A percentile compares a stretch with the other conserved stretches of the same genome.
Evolutionary conservation across 1,140 invertebrate genomes (phyloP).

Genomic region (Babylonia areolata): DNA sequence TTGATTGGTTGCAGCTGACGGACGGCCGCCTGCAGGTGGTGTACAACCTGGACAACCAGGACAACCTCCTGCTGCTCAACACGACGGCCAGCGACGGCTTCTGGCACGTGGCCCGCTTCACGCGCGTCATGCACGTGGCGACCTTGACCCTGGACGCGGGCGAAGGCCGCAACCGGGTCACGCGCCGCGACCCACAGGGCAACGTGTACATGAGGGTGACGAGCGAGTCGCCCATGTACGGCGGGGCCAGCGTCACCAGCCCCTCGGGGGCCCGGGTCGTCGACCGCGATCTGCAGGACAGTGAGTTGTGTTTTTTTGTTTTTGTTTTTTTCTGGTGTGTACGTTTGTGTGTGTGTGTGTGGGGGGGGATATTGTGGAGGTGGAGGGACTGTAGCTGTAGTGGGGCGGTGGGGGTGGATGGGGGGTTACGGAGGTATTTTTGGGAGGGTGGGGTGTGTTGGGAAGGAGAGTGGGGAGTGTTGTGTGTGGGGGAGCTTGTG

Average conservation of each 20-base stretch:
- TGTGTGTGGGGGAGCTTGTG: no score
- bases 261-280: conserved; percentile 38
- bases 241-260: conserved; percentile 52
- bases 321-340: no score
- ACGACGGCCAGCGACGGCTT: conserved; percentile 96
- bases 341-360: no score
- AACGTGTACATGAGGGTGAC: conserved; percentile 12
- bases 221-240: conserved; percentile 48
- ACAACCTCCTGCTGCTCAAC: conserved; percentile 90
- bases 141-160: conserved; percentile 95
- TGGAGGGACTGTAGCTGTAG: no score
- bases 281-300: conserved; percentile 40
- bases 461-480: no score
- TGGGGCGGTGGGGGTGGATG: no score
- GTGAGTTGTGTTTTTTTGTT: no score
- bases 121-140: conserved; percentile 92
- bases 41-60: conserved; percentile 92
- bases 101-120: conserved; percentile 91
- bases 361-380: no score
- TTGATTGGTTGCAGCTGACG: no score
- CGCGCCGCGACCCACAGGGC: conserved; percentile 67
- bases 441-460: no score
- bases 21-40: conserved; percentile 83
- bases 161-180: conserved; percentile 95
- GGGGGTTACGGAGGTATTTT: no score